Evolutionary conservation across 2,888 invertebrate species (phyloP), one percentile per base, ranked within the genome.

Genomic region (Standfussiana lucernea): DNA sequence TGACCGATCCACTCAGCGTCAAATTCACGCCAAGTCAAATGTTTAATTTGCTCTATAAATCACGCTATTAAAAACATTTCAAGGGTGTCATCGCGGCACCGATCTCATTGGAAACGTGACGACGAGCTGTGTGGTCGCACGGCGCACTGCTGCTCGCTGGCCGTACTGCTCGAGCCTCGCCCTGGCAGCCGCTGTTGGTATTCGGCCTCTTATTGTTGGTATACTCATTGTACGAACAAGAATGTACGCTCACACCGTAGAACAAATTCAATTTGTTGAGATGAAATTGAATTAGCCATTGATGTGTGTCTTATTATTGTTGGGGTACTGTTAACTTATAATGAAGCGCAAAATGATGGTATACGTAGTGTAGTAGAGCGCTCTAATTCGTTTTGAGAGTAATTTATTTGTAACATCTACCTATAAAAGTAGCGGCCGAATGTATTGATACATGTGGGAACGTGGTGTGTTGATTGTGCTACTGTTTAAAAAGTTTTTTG

Each of bases 21-120:
- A 93, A 95, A 96, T 96, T 96, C 96, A 96, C 96, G 96, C 90
- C 95, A 96, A 96, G 95, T 96, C 96, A 96, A 96, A 96, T 96
- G 96, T 96, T 96, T 96, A 96, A 96, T 96, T 96, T 96, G 96
- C 95, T 96, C 96, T 96, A 96, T 96, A 96, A 96, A 96, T 96
- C 96, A 96, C 93, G 94, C 95, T 93, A 96, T 96, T 96, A 96
- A 94, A 96, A 95, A 94, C 95, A 95, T 96, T 96, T 96, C 96
- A 96, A 95, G 96, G 96, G 96, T 96, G 96, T 96, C 96, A 96
- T 96, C 95, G 94, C 93, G 93, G 93, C 91, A 91, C 93, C 93
- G 94, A 94, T 93, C 95, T 96, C 94, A 95, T 96, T 95, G 95
- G 95, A 93, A 93, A 95, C 96, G 96, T 96, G 96, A 96, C 94